phyloP scores from a whole-genome alignment of 1,140 invertebrate genomes.

The Frieseomelitta varia region DNA sequence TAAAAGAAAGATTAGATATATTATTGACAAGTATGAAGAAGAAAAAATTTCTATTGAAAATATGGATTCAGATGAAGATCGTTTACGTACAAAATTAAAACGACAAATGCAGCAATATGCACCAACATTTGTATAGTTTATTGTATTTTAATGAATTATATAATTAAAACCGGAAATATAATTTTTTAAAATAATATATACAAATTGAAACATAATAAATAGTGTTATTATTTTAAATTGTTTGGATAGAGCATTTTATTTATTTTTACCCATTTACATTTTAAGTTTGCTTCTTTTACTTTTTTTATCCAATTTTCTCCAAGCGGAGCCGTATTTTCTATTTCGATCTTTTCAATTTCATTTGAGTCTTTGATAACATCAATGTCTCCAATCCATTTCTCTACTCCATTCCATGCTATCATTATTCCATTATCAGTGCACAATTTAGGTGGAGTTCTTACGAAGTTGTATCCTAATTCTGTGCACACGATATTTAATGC shows the following conservation, averaged over 20 bases:
- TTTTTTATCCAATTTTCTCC: constrained; percentile 83
- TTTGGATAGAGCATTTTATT: constrained; percentile 46
- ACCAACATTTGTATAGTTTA: constrained; percentile 65
- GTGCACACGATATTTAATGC: constrained; percentile 87
- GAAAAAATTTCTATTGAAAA: constrained; percentile 16
- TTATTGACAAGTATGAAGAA: constrained; percentile 75
- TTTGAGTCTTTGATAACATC: constrained; percentile 81
- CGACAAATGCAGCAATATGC: constrained; percentile 28
- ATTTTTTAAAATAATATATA: too few relatives aligned
- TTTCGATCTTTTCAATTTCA: constrained; percentile 81
- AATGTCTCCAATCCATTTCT: constrained; percentile 84
- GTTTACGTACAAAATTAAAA: constrained; percentile 60
- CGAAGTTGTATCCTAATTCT: constrained; percentile 85
- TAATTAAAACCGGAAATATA: not conserved
- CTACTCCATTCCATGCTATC: constrained; percentile 99
- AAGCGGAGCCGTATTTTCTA: constrained; percentile 81
- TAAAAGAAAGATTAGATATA: constrained; percentile 74
- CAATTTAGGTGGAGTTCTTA: constrained; percentile 91
- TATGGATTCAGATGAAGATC: constrained; percentile 41
- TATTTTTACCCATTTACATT: constrained; percentile 84
- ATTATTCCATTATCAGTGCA: constrained; percentile 99
- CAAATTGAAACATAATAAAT: not conserved
- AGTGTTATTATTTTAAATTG: not conserved
- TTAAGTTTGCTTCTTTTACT: constrained; percentile 83
- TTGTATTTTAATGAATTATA: not conserved